Base-by-base conservation (phyloP, 2,113 vertebrate species). In the Oncorhynchus mykiss region DNA sequence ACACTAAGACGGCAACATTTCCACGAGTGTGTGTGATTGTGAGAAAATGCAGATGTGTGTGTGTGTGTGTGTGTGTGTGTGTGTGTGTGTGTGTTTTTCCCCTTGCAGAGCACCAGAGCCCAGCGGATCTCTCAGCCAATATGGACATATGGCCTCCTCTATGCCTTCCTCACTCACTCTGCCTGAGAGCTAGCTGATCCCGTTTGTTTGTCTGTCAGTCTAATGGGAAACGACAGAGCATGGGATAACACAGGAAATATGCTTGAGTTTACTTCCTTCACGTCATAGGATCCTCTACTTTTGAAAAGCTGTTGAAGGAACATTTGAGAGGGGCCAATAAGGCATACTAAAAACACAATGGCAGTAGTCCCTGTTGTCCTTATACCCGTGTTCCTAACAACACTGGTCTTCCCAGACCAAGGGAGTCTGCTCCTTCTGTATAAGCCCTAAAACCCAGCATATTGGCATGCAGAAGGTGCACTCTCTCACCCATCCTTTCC, bases 121-220 rank as follows among this genome's bases (percentile, higher is more conserved):
- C 73, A 68, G 73, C 73, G 68, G 73, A 68, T 66, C 65, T 67
- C 67, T 70, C 39, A 49, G 73, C 68, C 54, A 75, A 75, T 67
- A 54, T 54, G 49, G 25, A 57, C 64, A 54, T 74, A 31, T 74
- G 64, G 64, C 29, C 54, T 22, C 49, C 14, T 34, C 64, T 72
- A 31, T 22, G n/a, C 27, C 8, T 25, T 62, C 67, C 62, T 68
- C 39, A 12, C 59, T 62, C 25, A 22, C 25, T 66, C 69, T 34
- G 25, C n/a, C 70, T n/a, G 65, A 67, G 65, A 13, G 9, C 51
- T 4, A 54, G 18, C 20, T 14, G 39, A 34, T 16, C 18, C 69
- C 22, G 9, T 5, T n/a, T 62, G n/a, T 5, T n/a, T 62, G 20
- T 62, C 5, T 22, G 59, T 62, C n/a, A 22, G n/a, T 22, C 8